Evolutionary conservation across 2,888 invertebrate species (phyloP).

Genomic region (Eugnorisma glareosa): DNA sequence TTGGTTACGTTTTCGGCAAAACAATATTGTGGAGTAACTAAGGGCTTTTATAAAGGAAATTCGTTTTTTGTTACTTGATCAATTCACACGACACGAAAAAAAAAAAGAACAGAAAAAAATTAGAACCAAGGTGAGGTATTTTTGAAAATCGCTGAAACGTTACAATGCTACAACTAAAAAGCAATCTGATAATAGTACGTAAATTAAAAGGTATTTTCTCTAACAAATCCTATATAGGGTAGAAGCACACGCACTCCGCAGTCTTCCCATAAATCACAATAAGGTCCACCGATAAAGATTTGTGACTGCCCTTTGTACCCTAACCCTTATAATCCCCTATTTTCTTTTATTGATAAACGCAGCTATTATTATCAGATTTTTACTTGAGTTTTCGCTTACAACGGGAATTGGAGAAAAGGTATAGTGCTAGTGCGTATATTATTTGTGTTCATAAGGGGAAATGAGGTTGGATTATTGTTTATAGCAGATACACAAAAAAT

Average conservation of each 20-base stretch:
- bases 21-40: conserved; percentile 19
- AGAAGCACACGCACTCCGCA: conserved; percentile 51
- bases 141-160: not conserved
- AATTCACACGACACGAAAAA: too few species aligned
- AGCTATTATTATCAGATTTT: conserved; percentile 66
- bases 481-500: not conserved
- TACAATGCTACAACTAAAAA: not conserved
- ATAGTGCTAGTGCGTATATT: conserved; percentile 6
- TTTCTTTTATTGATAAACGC: conserved; percentile 76
- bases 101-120: not conserved
- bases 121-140: not conserved
- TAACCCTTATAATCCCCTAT: conserved; percentile 72
- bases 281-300: conserved; percentile 76
- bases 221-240: conserved; percentile 55
- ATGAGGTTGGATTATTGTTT: not conserved
- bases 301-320: conserved; percentile 72
- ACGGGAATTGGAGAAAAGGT: conserved; percentile 24
- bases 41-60: conserved; percentile 17
- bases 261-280: conserved; percentile 66
- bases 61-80: not conserved
- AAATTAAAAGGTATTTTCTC: conserved; percentile 60
- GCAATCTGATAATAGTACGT: conserved; percentile 24
- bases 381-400: conserved; percentile 61
- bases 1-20: conserved; percentile 44
- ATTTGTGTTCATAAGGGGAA: not conserved